Conservation (phyloP, 2,797 vertebrate species). For the Sebastes steindachneri region DNA sequence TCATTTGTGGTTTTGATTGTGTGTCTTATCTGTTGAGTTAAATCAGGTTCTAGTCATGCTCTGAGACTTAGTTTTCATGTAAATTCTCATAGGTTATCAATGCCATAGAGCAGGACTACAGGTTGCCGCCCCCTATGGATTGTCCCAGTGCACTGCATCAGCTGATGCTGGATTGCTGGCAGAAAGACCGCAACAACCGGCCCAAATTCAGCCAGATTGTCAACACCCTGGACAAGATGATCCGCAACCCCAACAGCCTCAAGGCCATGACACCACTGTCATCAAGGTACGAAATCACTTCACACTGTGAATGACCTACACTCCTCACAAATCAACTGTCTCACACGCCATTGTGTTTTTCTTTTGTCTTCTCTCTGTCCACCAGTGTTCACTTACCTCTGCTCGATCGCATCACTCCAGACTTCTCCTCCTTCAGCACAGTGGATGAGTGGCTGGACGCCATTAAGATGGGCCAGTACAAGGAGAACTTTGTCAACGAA, state of each 20-base stretch:
- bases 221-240: constrained; percentile 97
- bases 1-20: not conserved
- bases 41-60: not conserved
- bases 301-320: not conserved
- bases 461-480: constrained; percentile 99
- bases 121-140: constrained; percentile 95
- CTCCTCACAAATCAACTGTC: not conserved
- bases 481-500: constrained; percentile 92
- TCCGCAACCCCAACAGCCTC: constrained; percentile 94
- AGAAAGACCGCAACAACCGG: constrained; percentile 95
- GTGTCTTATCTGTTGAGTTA: not conserved
- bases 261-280: constrained; percentile 94
- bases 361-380: constrained; percentile 21
- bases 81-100: constrained; percentile 89
- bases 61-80: not conserved
- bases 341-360: not conserved
- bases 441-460: constrained; percentile 97
- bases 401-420: constrained; percentile 94
- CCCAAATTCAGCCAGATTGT: constrained; percentile 96
- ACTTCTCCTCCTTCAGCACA: constrained; percentile 94
- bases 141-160: constrained; percentile 94
- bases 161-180: constrained; percentile 98
- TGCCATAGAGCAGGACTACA: constrained; percentile 96
- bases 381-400: constrained; percentile 92
- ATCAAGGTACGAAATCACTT: constrained; percentile 84